Evolutionary conservation across 2,113 vertebrate genomes (phyloP), one percentile per base, ranked within the genome.

Genomic region (Alligator sinensis): DNA sequence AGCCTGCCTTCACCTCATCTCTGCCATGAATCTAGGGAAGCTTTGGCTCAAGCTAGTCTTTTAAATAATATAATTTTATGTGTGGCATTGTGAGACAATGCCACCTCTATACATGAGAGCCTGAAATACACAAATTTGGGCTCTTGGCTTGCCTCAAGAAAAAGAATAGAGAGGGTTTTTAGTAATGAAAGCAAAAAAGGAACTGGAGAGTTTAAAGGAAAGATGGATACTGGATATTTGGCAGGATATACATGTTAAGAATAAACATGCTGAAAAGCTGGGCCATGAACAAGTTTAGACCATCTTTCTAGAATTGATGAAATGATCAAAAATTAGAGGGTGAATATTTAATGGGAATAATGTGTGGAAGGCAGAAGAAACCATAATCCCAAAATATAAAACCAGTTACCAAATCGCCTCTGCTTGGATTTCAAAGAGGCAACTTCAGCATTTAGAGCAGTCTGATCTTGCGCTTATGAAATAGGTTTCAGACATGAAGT

Each of bases 21-120:
- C 47, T 76, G 15, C 13, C 63, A 38, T 88, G 88, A 95, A 89
- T 91, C 75, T 86, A 19, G 9, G 83, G 60, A 91, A 91, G 30
- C 27, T 77, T 79, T 74, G 25, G 83, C 88, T 91, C 79, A 80
- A 84, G 55, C 16, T 66, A 63, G 47, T 47, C 19, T 38, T 38
- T 77, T 27, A 91, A 92, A 94, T 80, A 88, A 74, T 47, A 27
- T 13, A 1, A 34, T 77, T 94, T 91, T 91, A 55, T 75, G 1
- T 86, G n/a, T 76, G 34, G 15, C 30, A 70, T 78, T 66, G 27
- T 82, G 84, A 92, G 93, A 82, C 55, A 91, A 91, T 92, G 87
- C 75, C 82, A 89, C 1, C 27, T 62, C 63, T 80, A 47, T 81
- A 28, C 5, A 61, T 24, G 84, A 77, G 38, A 84, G 9, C 1